Base-by-base conservation (phyloP, 2,888 invertebrate genomes). In the Leucozona laternaria region DNA sequence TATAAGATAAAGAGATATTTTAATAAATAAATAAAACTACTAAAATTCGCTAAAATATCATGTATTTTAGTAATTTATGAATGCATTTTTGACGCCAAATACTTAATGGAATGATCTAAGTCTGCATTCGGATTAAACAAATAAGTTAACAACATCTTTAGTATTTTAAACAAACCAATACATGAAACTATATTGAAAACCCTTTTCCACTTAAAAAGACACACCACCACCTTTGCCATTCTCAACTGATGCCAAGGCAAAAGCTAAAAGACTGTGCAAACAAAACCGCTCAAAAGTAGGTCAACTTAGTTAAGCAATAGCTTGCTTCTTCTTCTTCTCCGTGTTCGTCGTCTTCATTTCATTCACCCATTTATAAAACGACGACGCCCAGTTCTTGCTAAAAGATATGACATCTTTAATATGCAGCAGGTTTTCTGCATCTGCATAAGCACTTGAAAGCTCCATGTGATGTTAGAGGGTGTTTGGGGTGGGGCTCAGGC, bases 331-430 rank as follows among this genome's bases (percentile, higher is more conserved):
- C 15, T 55, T 34, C 53, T 79, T 15, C 57, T 73, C 48, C 28
- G 64, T 64, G 17, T 73, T 57, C 28, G 64, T 64, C 22, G 57
- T 37, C 37, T 72, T 66, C 11, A 25, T 53, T 55, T 57, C 64
- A 22, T 28, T 22, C 13, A 28, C 45, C 22, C 17, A 25, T 50
- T n/a, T 17, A 8, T 11, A 37, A 15, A 34, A 37, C 7, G 2
- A 34, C 7, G 15, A 40, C 62, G 17, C 60, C 37, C 48, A 58
- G 22, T 22, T 28, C 50, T 60, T 60, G 8, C 0, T 50, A 20
- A 7, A 34, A 62, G 75, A 76, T 76, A 76, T 76, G 76, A 64
- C 80, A 81, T 81, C 70, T 55, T 81, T 81, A 76, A 64, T 64
- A 81, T 81, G 70, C 76, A 70, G 70, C 62, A 66, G 53, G 70